Evolutionary conservation across 1,140 invertebrate species (phyloP).

Genomic region (Battus philenor): DNA sequence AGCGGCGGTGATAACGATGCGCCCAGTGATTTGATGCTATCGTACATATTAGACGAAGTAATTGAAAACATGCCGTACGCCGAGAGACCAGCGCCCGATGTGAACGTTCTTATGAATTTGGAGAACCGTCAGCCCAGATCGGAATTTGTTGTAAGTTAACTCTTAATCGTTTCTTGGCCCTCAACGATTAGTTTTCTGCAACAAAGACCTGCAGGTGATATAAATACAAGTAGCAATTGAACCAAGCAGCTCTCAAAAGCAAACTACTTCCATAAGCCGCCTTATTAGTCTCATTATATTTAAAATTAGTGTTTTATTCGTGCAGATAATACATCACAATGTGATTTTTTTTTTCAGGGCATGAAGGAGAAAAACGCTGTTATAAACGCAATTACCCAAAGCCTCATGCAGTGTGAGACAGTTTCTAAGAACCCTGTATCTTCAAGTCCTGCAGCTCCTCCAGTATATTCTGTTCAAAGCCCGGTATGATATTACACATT

Average conservation of each 20-base stretch:
- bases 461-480: constrained; percentile 79
- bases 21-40: constrained; percentile 83
- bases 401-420: constrained; percentile 88
- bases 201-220: too few species aligned
- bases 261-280: too few species aligned
- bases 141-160: not conserved
- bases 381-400: constrained; percentile 93
- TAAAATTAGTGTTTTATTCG: too few species aligned
- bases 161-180: too few species aligned
- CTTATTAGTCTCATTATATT: too few species aligned
- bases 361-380: constrained; percentile 85
- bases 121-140: constrained; percentile 25
- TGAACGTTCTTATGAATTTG: constrained; percentile 40
- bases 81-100: constrained; percentile 46
- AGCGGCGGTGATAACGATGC: constrained; percentile 47
- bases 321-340: too few species aligned
- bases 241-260: too few species aligned
- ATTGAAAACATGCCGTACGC: constrained; percentile 80
- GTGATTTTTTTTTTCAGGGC: constrained; percentile 45
- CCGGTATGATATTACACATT: constrained; percentile 75
- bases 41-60: constrained; percentile 89
- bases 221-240: too few species aligned
- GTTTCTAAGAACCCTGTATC: constrained; percentile 79
- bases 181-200: too few species aligned
- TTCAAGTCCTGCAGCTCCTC: constrained; percentile 80